Evolutionary conservation across 2,113 vertebrate genomes (phyloP).

Genomic region (Chlorodrepanis virens): DNA sequence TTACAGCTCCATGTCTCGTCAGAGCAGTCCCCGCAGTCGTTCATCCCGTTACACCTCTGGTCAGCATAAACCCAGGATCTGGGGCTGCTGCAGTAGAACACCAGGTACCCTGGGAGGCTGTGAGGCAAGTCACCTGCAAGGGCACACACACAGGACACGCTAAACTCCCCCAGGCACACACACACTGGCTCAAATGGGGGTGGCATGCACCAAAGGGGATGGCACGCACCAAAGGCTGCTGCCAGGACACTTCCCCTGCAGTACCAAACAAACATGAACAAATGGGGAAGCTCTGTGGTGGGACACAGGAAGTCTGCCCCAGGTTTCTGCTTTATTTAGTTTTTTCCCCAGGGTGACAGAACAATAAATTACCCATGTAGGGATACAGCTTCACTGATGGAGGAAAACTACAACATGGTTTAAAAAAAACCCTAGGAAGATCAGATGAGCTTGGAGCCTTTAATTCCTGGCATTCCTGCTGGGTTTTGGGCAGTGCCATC

Average conservation of each 20-base stretch:
- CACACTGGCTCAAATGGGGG: rapidly evolving
- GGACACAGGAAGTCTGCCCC: not conserved
- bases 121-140: slow-evolving; percentile 70
- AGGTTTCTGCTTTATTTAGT: not conserved
- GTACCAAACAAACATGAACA: not conserved
- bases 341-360: not conserved
- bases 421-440: not conserved
- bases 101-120: slow-evolving; percentile 69
- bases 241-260: not conserved
- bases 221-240: not conserved
- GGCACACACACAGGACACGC: not conserved
- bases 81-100: slow-evolving; percentile 71
- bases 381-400: not conserved
- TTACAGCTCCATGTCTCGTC: slow-evolving; percentile 73
- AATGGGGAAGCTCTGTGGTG: not conserved
- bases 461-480: not conserved
- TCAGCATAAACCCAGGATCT: slow-evolving; percentile 74
- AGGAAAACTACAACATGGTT: not conserved
- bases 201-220: not conserved
- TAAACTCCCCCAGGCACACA: not conserved
- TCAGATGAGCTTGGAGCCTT: not conserved
- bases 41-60: slow-evolving; percentile 70
- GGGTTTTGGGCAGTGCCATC: not conserved
- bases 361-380: not conserved
- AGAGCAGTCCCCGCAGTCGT: slow-evolving; percentile 82